Evolutionary conservation across 1,140 invertebrate species (phyloP).

Genomic region (Drosophila funebris): DNA sequence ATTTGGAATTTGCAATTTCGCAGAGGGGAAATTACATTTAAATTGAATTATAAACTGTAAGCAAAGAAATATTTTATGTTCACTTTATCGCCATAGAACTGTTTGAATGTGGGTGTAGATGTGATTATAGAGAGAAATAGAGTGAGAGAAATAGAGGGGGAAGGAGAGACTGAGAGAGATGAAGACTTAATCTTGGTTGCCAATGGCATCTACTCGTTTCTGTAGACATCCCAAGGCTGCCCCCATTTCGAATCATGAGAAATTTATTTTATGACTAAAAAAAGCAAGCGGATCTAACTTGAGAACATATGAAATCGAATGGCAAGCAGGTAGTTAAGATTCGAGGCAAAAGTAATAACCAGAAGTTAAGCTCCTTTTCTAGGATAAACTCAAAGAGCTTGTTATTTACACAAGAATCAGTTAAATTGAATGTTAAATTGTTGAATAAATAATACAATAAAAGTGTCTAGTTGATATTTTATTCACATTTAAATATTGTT

Average conservation of each 20-base stretch:
- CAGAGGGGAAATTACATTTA: conserved; percentile 77
- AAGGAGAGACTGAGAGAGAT: neutral
- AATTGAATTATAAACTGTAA: conserved; percentile 77
- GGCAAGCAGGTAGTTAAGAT: too few species aligned
- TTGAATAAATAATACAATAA: neutral
- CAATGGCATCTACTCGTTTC: too few species aligned
- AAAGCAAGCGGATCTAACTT: too few species aligned
- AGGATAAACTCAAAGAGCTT: neutral
- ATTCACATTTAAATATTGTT: neutral
- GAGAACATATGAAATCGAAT: too few species aligned
- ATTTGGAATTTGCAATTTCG: conserved; percentile 60
- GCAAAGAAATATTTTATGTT: conserved; percentile 31
- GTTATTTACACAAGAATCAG: too few species aligned
- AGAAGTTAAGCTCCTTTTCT: neutral
- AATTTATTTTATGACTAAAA: too few species aligned
- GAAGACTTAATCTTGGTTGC: too few species aligned
- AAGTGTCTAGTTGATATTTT: neutral
- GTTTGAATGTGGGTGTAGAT: conserved; percentile 5
- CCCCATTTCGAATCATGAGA: too few species aligned
- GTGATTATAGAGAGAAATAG: conserved; percentile 6
- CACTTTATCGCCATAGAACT: conserved; percentile 21
- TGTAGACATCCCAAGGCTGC: too few species aligned
- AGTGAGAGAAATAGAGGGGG: too few species aligned
- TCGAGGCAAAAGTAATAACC: neutral
- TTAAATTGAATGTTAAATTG: neutral